phyloP scores from a whole-genome alignment of 2,113 vertebrate species.

The Indicator indicator region DNA sequence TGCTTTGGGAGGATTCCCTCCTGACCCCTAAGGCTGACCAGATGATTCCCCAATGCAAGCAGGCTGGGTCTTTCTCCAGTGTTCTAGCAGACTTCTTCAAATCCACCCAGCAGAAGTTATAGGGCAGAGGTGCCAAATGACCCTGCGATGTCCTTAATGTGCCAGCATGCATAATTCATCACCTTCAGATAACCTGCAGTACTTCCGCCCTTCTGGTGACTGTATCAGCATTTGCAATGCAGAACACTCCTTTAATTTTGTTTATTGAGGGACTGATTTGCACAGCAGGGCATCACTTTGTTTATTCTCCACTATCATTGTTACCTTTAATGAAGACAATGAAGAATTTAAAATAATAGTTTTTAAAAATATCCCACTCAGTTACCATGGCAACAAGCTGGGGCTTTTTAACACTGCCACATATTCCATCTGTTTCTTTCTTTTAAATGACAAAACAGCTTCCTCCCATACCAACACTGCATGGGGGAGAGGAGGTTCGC shows the following conservation, averaged over 20 bases:
- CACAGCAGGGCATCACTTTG: constrained; percentile 63
- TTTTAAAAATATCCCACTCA: constrained; percentile 43
- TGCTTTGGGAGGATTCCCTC: neutral
- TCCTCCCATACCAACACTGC: neutral
- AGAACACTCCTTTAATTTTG: constrained; percentile 59
- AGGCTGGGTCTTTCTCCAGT: neutral
- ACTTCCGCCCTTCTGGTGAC: constrained; percentile 38
- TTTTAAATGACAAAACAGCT: constrained; percentile 62
- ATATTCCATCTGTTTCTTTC: constrained; percentile 72
- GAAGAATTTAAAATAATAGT: constrained; percentile 76
- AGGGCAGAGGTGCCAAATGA: neutral
- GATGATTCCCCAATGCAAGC: neutral
- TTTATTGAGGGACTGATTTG: constrained; percentile 68
- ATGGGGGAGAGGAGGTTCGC: neutral
- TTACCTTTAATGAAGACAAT: constrained; percentile 75
- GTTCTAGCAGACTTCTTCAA: neutral
- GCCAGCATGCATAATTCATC: constrained; percentile 28
- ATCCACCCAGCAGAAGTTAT: neutral
- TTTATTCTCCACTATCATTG: constrained; percentile 49
- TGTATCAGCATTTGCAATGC: constrained; percentile 65
- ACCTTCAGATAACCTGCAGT: constrained; percentile 33
- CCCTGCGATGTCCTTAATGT: neutral
- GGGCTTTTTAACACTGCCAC: constrained; percentile 58
- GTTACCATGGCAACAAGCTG: constrained; percentile 65
- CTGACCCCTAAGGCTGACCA: neutral